These are phyloP conservation scores for Aphidius gifuensis DNA, from an alignment of 1,140 invertebrate species.

Conservation along the genomic window DNA sequence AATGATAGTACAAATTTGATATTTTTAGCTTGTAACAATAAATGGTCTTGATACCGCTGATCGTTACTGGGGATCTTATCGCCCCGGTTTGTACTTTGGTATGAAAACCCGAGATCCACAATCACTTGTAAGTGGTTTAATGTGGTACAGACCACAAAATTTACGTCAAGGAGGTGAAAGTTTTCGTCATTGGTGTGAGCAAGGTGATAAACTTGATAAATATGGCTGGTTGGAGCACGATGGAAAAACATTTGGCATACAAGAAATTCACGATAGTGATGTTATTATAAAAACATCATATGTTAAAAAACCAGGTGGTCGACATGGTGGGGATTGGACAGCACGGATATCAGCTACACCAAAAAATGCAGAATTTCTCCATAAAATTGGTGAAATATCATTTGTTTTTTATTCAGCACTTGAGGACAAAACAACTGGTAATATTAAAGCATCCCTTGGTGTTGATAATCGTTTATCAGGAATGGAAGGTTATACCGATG, in stretches of 20 bases:
- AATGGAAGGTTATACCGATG: slow-evolving; percentile 74
- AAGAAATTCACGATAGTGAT: slow-evolving; percentile 81
- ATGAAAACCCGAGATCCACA: slow-evolving; percentile 84
- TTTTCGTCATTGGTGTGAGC: slow-evolving; percentile 89
- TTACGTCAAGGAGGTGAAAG: slow-evolving; percentile 65
- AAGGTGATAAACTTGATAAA: slow-evolving; percentile 76
- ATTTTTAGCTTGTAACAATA: slow-evolving; percentile 62
- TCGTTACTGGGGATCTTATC: slow-evolving; percentile 90
- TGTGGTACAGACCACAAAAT: slow-evolving; percentile 89
- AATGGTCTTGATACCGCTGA: slow-evolving; percentile 71
- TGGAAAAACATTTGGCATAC: slow-evolving; percentile 86
- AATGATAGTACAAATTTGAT: no score
- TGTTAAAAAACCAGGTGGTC: slow-evolving; percentile 77
- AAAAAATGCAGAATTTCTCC: slow-evolving; percentile 33
- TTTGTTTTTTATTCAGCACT: slow-evolving; percentile 76
- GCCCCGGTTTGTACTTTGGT: slow-evolving; percentile 85
- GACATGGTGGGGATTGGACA: slow-evolving; percentile 90
- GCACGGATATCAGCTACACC: slow-evolving; percentile 71
- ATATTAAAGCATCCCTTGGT: slow-evolving; percentile 59
- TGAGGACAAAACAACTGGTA: slow-evolving; percentile 66
- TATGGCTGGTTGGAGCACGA: slow-evolving; percentile 92
- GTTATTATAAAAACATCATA: slow-evolving; percentile 82
- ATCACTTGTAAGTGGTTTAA: slow-evolving; percentile 87
- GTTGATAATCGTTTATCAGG: slow-evolving; percentile 62
- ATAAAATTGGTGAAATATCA: slow-evolving; percentile 59